Base-by-base conservation (phyloP, 2,797 vertebrate species). In the Schizopygopsis malacanthus region DNA sequence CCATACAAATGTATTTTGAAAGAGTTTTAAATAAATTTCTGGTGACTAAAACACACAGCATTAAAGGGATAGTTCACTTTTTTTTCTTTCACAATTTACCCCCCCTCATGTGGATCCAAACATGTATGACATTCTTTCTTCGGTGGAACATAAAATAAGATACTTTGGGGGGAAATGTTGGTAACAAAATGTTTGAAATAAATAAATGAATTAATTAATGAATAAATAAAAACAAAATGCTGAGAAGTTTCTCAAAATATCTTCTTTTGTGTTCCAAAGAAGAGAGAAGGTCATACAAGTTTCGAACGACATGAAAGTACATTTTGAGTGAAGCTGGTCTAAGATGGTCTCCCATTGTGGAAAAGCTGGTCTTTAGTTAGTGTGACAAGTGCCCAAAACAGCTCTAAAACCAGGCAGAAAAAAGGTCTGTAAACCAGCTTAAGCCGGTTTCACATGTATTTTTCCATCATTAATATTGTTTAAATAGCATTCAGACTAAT, bases 401-500 rank as follows among this genome's bases (percentile, higher is more conserved):
- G 39, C 54, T 56, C 6, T 56, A 56, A 56, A 76, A 77, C 18
- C 3, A n/a, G 18, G 10, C 5, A 54, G 20, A 54, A 73, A 45
- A 69, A 71, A 25, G 1, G 7, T 13, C 13, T 9, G 45, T 9
- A 52, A 52, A 52, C 2, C 25, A 75, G 16, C 50, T 22, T 37
- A n/a, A 11, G 6, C 52, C 13, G 3, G 75, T 56, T 41, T 39
- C 20, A 59, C 5, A 20, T 13, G 43, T 8, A 8, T 45, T 75
- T 33, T 39, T 77, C 3, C 12, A 37, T 52, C 33, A 56, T 22
- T 77, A 33, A 37, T n/a, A 37, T 59, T 59, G 52, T 77, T 77
- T 59, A 59, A 78, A 41, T 78, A 78, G 0, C 54, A 41, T 77
- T 59, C 20, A n/a, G 33, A 59, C 52, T 59, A 41, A n/a, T 78